A percentile compares a stretch with the other conserved stretches of the same genome.
phyloP scores from a whole-genome alignment of 1,140 invertebrate genomes.

The Drosophila aff. region DNA sequence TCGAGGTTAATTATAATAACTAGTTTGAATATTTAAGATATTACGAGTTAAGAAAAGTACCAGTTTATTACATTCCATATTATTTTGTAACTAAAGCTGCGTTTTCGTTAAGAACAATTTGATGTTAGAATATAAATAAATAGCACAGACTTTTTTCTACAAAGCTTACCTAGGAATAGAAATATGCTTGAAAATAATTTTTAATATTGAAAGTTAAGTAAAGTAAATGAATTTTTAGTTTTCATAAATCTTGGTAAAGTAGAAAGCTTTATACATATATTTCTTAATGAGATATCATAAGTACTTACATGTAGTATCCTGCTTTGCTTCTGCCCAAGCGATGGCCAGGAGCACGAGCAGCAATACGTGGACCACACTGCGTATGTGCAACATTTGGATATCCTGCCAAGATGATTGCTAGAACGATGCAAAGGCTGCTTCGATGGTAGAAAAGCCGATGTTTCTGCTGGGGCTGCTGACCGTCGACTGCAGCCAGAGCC shows the following conservation, averaged over 20 bases:
- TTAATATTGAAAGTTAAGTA: not conserved
- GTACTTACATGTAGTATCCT: conserved; percentile 30
- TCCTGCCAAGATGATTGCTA: not conserved
- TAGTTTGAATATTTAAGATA: not conserved
- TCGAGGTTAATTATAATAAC: too few relatives aligned
- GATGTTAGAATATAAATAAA: too few relatives aligned
- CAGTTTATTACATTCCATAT: not conserved
- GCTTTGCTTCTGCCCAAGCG: conserved; percentile 4
- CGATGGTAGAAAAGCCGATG: not conserved
- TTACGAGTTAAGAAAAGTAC: too few relatives aligned
- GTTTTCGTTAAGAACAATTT: not conserved
- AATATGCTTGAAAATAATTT: not conserved
- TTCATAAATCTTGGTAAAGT: not conserved
- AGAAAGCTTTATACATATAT: not conserved
- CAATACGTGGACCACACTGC: conserved; percentile 7
- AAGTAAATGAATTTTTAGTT: not conserved
- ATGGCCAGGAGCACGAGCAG: conserved; percentile 3
- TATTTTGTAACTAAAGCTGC: not conserved
- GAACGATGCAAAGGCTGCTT: not conserved
- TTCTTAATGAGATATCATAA: not conserved
- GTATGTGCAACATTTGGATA: conserved; percentile 37
- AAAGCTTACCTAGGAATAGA: not conserved
- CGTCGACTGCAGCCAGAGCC: conserved; percentile 38
- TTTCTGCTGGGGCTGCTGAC: conserved; percentile 34
- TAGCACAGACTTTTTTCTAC: too few relatives aligned